Percentiles rank a stretch among this genome's conserved stretches.
phyloP scores from a whole-genome alignment of 2,888 invertebrate species.

The Patella depressa region DNA sequence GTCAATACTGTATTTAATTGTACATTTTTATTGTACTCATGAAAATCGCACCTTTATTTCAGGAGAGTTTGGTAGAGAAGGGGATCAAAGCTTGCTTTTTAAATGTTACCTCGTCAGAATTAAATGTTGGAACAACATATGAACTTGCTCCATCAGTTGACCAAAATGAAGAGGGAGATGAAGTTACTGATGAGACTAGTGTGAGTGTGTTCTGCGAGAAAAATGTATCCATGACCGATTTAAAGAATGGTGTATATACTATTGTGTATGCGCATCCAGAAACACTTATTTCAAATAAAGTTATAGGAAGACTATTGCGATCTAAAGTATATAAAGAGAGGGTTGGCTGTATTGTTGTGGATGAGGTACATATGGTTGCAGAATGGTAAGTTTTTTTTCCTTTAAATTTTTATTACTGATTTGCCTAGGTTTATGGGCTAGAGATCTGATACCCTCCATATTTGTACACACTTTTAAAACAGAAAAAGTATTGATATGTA shows the following conservation, averaged over 20 bases:
- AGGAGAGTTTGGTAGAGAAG: not conserved
- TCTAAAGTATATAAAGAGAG: slow-evolving; percentile 9
- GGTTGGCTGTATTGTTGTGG: slow-evolving; percentile 21
- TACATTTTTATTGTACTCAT: too few relatives aligned
- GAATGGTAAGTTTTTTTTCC: slow-evolving; percentile 16
- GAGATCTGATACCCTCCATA: too few relatives aligned
- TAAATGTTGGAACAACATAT: not conserved
- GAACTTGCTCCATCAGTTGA: not conserved
- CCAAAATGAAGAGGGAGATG: not conserved
- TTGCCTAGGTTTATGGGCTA: too few relatives aligned
- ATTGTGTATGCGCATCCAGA: slow-evolving; percentile 18
- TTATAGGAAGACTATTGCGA: slow-evolving; percentile 11
- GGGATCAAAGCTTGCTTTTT: slow-evolving; percentile 1
- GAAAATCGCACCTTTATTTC: not conserved
- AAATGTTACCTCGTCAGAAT: not conserved
- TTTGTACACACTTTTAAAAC: too few relatives aligned
- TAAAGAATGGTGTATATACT: not conserved
- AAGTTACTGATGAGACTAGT: not conserved
- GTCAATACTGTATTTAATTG: too few relatives aligned
- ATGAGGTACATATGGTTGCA: slow-evolving; percentile 29
- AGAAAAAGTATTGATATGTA: too few relatives aligned
- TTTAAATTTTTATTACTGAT: too few relatives aligned
- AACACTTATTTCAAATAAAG: slow-evolving; percentile 13
- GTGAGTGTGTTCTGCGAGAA: slow-evolving; percentile 9
- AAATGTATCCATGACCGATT: not conserved